phyloP scores from a whole-genome alignment of 2,888 invertebrate genomes.

The Blomia tropicalis region DNA sequence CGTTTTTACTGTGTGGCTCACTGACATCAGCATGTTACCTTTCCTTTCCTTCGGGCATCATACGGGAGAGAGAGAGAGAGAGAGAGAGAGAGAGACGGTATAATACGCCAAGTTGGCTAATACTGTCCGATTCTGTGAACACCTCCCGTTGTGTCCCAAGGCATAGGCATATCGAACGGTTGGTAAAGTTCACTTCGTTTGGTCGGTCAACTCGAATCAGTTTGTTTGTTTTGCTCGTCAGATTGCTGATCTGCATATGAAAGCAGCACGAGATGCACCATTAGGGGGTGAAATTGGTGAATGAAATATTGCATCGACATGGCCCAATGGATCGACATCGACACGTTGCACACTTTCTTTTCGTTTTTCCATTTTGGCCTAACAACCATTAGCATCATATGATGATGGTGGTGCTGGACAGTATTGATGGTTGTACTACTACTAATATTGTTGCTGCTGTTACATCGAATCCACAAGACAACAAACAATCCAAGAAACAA shows the following conservation, averaged over 20 bases:
- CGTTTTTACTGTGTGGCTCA: background rate
- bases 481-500: too few relatives aligned
- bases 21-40: too few relatives aligned
- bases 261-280: slow-evolving; percentile 5
- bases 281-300: too few relatives aligned
- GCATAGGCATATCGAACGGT: background rate
- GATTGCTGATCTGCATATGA: slow-evolving; percentile 5
- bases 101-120: slow-evolving; percentile 6
- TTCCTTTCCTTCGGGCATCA: too few relatives aligned
- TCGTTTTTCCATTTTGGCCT: background rate
- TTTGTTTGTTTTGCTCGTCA: background rate
- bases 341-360: background rate
- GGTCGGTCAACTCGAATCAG: too few relatives aligned
- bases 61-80: too few relatives aligned
- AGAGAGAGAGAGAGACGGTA: too few relatives aligned
- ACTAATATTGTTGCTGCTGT: too few relatives aligned
- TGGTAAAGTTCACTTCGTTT: background rate
- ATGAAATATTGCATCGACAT: background rate
- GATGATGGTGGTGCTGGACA: too few relatives aligned
- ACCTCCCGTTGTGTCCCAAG: slow-evolving; percentile 11
- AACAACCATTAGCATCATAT: background rate
- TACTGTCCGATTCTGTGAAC: background rate
- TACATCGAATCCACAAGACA: too few relatives aligned
- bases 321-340: too few relatives aligned
- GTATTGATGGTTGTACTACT: too few relatives aligned